Base-by-base conservation (phyloP, 2,888 invertebrate species). In the Carcina quercana region DNA sequence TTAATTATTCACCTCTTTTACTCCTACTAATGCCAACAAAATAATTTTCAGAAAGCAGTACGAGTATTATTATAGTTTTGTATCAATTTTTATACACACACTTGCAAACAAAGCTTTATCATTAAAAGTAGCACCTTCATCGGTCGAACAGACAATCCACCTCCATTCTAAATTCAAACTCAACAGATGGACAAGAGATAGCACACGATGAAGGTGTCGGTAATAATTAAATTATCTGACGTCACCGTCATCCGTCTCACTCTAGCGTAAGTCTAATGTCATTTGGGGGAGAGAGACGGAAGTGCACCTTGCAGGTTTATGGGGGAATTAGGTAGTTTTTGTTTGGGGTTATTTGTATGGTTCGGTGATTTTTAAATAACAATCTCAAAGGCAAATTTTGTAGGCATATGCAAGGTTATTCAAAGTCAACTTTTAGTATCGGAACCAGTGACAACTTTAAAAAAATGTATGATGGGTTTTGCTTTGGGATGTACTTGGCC, bases 141-240 rank as follows among this genome's bases (percentile, higher is more conserved):
- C 35, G 27, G 32, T 48, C 51, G 61, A 50, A 54, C 28, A 38
- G 34, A 12, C 30, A 35, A 28, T 50, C 40, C 35, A 15, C 42
- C 13, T 7, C 25, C 20, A 32, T 25, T 26, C 30, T n/a, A 32
- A 25, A 19, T 43, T 41, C 40, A 40, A 40, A 25, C 47, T 58
- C 60, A n/a, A 59, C 60, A 65, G 60, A 65, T 64, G 59, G 50
- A 55, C 52, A 56, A 53, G 45, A 55, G 57, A 60, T 59, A 57
- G 44, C 50, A 43, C 38, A 34, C 50, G 47, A 52, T 48, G 59
- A 58, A 55, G 55, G 56, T 54, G 53, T 53, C 37, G 55, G 54
- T 63, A 57, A 58, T 75, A 73, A 78, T 76, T 76, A 74, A 74
- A 76, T 76, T 72, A 76, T 64, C 62, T 47, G 47, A 57, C 43